Evolutionary conservation across 2,113 vertebrate genomes (phyloP).

Genomic region (Kryptolebias marmoratus): DNA sequence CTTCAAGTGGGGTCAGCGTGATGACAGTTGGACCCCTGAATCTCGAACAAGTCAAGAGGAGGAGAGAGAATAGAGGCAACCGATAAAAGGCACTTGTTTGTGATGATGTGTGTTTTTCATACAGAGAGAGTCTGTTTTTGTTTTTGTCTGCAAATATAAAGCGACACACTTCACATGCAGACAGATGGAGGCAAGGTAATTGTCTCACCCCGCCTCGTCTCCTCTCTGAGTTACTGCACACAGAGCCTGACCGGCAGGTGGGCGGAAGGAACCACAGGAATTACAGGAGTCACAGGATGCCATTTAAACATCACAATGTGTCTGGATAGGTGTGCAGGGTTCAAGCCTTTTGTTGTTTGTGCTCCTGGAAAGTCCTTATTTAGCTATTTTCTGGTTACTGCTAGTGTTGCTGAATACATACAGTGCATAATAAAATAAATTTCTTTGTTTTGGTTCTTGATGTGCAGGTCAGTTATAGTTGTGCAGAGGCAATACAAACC

Average conservation of each 20-base stretch:
- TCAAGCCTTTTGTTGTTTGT: conserved; percentile 14
- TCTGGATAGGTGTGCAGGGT: conserved; percentile 8
- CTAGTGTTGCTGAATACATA: neutral
- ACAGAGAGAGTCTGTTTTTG: conserved; percentile 1
- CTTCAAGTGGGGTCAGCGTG: conserved; percentile 34
- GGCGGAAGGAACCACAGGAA: conserved; percentile 43
- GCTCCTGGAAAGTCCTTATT: conserved; percentile 3
- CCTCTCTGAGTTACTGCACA: conserved; percentile 46
- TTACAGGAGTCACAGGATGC: conserved; percentile 40
- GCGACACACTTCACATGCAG: conserved; percentile 16
- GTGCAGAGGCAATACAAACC: too few species aligned
- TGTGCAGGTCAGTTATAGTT: too few species aligned
- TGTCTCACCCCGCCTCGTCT: conserved; percentile 47
- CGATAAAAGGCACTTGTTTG: conserved; percentile 14
- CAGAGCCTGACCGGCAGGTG: conserved; percentile 31
- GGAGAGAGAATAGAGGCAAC: neutral
- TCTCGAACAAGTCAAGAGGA: neutral
- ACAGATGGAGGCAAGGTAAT: conserved; percentile 64
- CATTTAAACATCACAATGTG: conserved; percentile 55
- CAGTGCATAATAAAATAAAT: too few species aligned
- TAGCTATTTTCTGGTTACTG: conserved; percentile 3
- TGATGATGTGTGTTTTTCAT: conserved; percentile 9
- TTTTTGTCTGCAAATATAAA: conserved; percentile 38
- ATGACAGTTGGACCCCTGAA: conserved; percentile 13
- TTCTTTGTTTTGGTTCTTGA: too few species aligned